phyloP scores from a whole-genome alignment of 2,797 vertebrate species.

The Mormyrops boulengeri region DNA sequence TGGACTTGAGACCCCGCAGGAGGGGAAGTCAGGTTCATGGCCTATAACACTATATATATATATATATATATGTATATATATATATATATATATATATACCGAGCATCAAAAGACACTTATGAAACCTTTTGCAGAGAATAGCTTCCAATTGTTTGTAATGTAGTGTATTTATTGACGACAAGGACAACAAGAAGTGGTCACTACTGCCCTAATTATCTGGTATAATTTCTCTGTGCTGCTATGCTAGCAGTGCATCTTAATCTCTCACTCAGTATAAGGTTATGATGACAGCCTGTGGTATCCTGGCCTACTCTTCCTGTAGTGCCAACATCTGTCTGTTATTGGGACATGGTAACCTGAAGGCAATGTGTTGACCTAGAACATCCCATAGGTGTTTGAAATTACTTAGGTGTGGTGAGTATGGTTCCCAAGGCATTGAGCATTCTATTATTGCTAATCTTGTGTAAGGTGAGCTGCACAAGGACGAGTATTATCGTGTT shows the following conservation, averaged over 20 bases:
- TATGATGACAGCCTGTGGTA: background rate
- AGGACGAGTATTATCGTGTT: background rate
- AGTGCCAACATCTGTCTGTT: background rate
- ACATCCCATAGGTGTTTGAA: background rate
- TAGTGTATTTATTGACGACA: background rate
- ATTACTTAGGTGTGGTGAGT: background rate
- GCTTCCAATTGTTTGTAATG: background rate
- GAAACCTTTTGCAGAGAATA: background rate
- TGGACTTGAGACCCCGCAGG: background rate
- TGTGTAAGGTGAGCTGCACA: background rate
- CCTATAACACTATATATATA: background rate
- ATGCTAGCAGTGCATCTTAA: background rate
- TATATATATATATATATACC: background rate
- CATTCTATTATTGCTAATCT: background rate
- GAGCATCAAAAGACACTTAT: background rate
- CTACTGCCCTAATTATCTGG: background rate
- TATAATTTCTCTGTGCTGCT: background rate
- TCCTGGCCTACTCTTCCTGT: background rate
- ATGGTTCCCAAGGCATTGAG: background rate
- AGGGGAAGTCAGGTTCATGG: conserved; percentile 2
- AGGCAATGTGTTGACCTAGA: background rate
- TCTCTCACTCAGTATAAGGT: background rate
- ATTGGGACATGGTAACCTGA: background rate
- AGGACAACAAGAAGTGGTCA: background rate
- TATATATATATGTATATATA: background rate